Base-by-base conservation (phyloP, 2,888 invertebrate species). In the Eristalis tenax region DNA sequence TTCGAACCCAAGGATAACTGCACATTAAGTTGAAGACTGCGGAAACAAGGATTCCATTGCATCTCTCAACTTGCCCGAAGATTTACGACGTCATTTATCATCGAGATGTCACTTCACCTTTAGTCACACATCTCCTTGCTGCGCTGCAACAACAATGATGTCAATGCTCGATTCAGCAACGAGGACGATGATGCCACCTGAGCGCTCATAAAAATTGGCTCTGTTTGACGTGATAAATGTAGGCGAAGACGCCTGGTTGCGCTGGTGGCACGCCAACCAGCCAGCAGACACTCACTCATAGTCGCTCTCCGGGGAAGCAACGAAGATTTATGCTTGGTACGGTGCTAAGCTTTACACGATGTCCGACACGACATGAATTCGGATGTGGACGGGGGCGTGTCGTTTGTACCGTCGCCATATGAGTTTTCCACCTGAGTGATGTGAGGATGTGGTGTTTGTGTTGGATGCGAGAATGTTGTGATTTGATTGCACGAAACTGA, bases 151-250 rank as follows among this genome's bases (percentile, higher is more conserved):
- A 38, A 13, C 13, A 40, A 66, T 57, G 74, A 66, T 66, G 65
- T 28, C 66, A 59, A 66, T 66, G 75, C 66, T 76, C 66, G 66
- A 59, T 66, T 65, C 71, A n/a, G 63, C 61, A 50, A 74, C 50
- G 66, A 38, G 75, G 38, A 18, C 40, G 66, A 23, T 65, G 50
- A n/a, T 50, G 18, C 50, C 50, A 50, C 50, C 50, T 50, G 50
- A 18, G 50, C 50, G 50, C 50, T 38, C 63, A 50, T 50, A 68
- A 69, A 43, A 43, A 68, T 80, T 68, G 56, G 28, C 68, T 75
- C 57, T 32, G 57, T 65, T 70, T 75, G 69, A 75, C 65, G 64
- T 75, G 76, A 82, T 71, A 76, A 82, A 82, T 82, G 70, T 65
- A 66, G 66, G 66, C 66, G 76, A 28, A 57, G 69, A 69, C 70